A percentile compares a stretch with the other conserved stretches of the same genome.
phyloP scores from a whole-genome alignment of 2,113 vertebrate species.

The Chionodraco myersi region DNA sequence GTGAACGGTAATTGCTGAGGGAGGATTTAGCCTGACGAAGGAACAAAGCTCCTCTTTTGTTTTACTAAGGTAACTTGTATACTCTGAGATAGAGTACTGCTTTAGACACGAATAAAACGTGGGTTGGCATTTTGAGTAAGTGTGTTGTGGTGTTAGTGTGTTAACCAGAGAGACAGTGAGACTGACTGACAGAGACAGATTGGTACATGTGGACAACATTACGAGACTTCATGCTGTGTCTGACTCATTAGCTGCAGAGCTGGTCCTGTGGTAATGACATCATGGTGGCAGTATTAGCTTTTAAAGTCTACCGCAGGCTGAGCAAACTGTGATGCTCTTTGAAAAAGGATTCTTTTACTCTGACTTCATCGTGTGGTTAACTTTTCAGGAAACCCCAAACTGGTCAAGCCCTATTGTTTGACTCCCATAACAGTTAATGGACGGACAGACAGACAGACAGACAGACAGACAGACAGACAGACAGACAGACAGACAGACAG shows the following conservation, averaged over 20 bases:
- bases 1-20: slow-evolving; percentile 81
- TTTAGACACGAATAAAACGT: slow-evolving; percentile 35
- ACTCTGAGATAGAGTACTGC: slow-evolving; percentile 41
- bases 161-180: slow-evolving; percentile 40
- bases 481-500: slow-evolving; percentile 18
- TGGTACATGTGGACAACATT: slow-evolving; percentile 38
- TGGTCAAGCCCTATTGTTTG: slow-evolving; percentile 50
- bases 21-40: slow-evolving; percentile 74
- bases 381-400: slow-evolving; percentile 63
- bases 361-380: slow-evolving; percentile 69
- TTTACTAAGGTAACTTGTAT: slow-evolving; percentile 64
- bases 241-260: slow-evolving; percentile 55
- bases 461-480: slow-evolving; percentile 2
- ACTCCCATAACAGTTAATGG: slow-evolving; percentile 14
- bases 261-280: slow-evolving; percentile 69
- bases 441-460: slow-evolving; percentile 1
- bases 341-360: slow-evolving; percentile 55
- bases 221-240: slow-evolving; percentile 40
- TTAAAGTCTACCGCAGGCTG: slow-evolving; percentile 58
- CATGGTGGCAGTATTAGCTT: slow-evolving; percentile 60
- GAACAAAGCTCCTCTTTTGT: slow-evolving; percentile 80
- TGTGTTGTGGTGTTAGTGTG: slow-evolving; percentile 33
- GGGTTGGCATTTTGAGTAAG: slow-evolving; percentile 4
- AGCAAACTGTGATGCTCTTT: slow-evolving; percentile 50
- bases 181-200: slow-evolving; percentile 30